Conservation (phyloP, 2,888 invertebrate species). For the Leistus spinibarbis region DNA sequence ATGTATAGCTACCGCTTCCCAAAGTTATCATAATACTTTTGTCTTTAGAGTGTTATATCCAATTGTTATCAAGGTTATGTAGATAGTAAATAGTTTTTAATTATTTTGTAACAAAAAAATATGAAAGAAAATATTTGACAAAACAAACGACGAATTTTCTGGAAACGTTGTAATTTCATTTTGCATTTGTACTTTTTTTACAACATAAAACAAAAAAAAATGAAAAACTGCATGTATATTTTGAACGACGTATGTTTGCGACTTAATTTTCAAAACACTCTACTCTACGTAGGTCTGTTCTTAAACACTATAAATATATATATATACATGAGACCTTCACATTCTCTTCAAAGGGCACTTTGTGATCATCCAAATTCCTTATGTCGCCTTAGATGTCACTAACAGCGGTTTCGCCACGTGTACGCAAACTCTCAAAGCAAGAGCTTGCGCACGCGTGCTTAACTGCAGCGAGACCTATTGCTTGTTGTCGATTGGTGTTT, state of each 20-base stretch:
- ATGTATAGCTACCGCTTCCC: constrained; percentile 39
- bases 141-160: constrained; percentile 37
- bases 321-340: constrained; percentile 40
- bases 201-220: constrained; percentile 31
- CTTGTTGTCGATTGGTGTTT: constrained; percentile 27
- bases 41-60: constrained; percentile 51
- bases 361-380: constrained; percentile 59
- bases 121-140: constrained; percentile 21
- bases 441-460: not conserved
- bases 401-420: constrained; percentile 12
- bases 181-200: constrained; percentile 26
- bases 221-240: constrained; percentile 49
- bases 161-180: constrained; percentile 32
- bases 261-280: constrained; percentile 46
- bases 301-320: constrained; percentile 16
- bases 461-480: constrained; percentile 7
- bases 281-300: constrained; percentile 34
- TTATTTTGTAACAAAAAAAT: constrained; percentile 55
- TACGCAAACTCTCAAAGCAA: not conserved
- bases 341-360: constrained; percentile 50
- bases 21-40: constrained; percentile 56
- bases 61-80: constrained; percentile 55
- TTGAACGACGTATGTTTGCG: constrained; percentile 50
- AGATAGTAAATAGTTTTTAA: constrained; percentile 54
- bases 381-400: constrained; percentile 49